Conservation (phyloP, 92 coral and sea anemone genomes). For the Porites cylindrica region DNA sequence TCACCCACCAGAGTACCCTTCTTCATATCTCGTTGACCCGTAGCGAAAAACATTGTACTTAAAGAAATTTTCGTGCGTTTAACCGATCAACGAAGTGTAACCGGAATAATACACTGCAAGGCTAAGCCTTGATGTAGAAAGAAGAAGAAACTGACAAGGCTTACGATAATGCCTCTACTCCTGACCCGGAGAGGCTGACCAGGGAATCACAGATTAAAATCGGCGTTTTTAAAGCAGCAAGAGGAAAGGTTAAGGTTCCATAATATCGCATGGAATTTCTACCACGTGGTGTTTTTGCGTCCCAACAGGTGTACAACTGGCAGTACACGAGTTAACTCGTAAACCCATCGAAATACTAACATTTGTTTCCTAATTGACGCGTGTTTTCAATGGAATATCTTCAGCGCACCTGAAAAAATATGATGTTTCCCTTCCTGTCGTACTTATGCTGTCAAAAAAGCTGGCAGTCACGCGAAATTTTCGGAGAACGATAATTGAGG, state of each 20-base stretch:
- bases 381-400: not conserved
- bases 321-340: not conserved
- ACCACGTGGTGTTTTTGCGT: conserved; percentile 50
- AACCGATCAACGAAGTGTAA: conserved; percentile 19
- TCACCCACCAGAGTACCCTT: conserved; percentile 13
- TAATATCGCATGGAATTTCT: conserved; percentile 14
- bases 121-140: not conserved
- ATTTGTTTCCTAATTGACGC: conserved; percentile 14
- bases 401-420: conserved; percentile 38
- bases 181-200: not conserved
- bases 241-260: conserved; percentile 21
- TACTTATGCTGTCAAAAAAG: conserved; percentile 8
- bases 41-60: conserved; percentile 14
- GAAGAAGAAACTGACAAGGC: too few relatives aligned
- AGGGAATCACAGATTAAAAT: conserved; percentile 28
- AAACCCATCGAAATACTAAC: not conserved
- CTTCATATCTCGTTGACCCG: conserved; percentile 9
- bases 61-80: not conserved
- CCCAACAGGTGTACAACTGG: conserved; percentile 37
- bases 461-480: conserved; percentile 9
- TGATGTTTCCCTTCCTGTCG: conserved; percentile 1
- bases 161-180: not conserved
- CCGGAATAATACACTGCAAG: not conserved
- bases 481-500: not conserved
- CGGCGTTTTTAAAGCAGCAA: conserved; percentile 1